Evolutionary conservation across 2,888 invertebrate species (phyloP), one percentile per base, ranked within the genome.

Genomic region (Andrena chrysosceles): DNA sequence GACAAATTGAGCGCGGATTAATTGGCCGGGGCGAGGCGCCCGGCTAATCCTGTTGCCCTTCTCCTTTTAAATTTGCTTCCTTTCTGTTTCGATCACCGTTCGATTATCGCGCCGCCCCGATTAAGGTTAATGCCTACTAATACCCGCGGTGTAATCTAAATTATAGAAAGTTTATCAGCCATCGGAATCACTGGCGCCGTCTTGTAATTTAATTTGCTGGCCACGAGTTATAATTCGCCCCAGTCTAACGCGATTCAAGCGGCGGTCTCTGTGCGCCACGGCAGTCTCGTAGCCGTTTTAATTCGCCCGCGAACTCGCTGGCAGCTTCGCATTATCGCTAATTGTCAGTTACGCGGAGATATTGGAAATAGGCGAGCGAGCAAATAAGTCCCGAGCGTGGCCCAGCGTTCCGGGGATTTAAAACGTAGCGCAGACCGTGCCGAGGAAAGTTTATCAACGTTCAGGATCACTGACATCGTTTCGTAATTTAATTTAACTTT

Each of bases 151-250:
- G 48, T 59, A 48, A 69, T 69, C 35, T 49, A 35, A 79, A 79
- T 76, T 79, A 56, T 62, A 68, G 67, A 72, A 81, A 79, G 80
- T 79, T 72, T 81, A 68, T 72, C 33, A 35, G 63, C 63, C 33
- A 59, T 35, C 71, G 59, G 59, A 71, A 77, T 59, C 72, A 16
- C 66, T 35, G 72, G 20, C 52, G 48, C 63, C 68, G 54, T 33
- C 52, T 33, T 52, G 59, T 49, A 63, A 72, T 72, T 81, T 60
- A 79, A 81, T 81, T 81, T 56, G 79, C 63, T 56, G 60, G 66
- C 16, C n/a, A 35, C n/a, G 33, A 52, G 48, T 64, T 64, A 26
- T 29, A 63, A 64, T 72, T 72, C 52, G 6, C 52, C 42, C 8
- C 4, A 13, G 33, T 26, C n/a, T 42, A 42, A 59, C 29, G 49